Evolutionary conservation across 2,797 vertebrate species (phyloP).

Genomic region (Nyctibius grandis): DNA sequence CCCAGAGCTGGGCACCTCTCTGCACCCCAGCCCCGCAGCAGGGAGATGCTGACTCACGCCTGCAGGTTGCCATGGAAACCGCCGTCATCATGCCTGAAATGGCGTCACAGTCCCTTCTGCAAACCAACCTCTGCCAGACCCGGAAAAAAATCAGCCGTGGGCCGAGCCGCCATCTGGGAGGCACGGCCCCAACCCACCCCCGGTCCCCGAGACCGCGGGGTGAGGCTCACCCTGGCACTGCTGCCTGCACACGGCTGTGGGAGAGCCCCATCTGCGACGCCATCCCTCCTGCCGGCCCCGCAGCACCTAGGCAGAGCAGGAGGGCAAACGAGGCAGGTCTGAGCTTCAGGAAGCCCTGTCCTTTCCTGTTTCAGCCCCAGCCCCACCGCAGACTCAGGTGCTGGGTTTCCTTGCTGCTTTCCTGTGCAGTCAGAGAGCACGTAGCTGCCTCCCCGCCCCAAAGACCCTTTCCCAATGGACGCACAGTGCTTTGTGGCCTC

Average conservation of each 20-base stretch:
- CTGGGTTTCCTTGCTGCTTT: not conserved
- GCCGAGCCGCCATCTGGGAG: not conserved
- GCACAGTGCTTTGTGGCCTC: not conserved
- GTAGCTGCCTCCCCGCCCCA: accelerated
- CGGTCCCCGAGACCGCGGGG: not conserved
- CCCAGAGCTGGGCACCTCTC: not conserved
- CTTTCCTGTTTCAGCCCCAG: not conserved
- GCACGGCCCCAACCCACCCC: not conserved
- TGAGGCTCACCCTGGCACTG: not conserved
- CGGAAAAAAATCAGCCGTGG: not conserved
- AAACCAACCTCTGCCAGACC: not conserved
- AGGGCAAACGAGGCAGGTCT: accelerated
- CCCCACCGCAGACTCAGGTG: not conserved
- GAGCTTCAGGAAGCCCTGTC: not conserved
- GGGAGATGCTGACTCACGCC: not conserved
- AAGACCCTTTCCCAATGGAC: not conserved
- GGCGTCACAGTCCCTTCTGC: not conserved
- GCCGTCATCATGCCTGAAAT: not conserved
- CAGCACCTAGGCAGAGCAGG: not conserved
- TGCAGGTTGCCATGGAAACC: not conserved
- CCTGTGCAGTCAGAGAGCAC: not conserved
- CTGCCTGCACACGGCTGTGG: not conserved
- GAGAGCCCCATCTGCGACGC: accelerated
- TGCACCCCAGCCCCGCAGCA: accelerated
- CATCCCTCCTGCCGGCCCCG: accelerated